A percentile compares a stretch with the other conserved stretches of the same genome.
phyloP scores from a whole-genome alignment of 2,797 vertebrate species.

The Echiichthys vipera region DNA sequence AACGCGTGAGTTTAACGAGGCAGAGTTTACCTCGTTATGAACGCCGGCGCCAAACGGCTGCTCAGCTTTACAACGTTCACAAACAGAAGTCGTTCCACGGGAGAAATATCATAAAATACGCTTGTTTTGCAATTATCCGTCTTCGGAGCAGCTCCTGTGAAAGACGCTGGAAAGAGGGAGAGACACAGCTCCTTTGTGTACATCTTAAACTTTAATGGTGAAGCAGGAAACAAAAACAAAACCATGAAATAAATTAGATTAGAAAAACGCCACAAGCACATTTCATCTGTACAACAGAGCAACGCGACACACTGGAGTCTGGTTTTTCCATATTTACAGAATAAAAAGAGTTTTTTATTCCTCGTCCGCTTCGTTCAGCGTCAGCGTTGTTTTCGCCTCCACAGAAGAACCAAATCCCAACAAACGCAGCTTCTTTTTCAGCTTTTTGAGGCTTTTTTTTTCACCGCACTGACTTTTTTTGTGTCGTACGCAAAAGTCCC shows the following conservation, averaged over 20 bases:
- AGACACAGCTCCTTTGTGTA: constrained; percentile 70
- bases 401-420: constrained; percentile 71
- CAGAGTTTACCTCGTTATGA: no score
- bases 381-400: constrained; percentile 71
- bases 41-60: no score
- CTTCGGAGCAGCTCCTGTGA: no score
- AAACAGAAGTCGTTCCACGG: neutral
- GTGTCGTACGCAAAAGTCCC: constrained; percentile 42
- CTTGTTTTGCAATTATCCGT: neutral
- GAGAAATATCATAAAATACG: neutral
- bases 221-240: constrained; percentile 76
- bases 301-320: constrained; percentile 82
- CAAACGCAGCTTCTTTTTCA: constrained; percentile 67
- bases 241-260: constrained; percentile 93
- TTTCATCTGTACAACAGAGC: constrained; percentile 90
- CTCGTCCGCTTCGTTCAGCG: constrained; percentile 85
- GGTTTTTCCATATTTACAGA: constrained; percentile 82
- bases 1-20: no score
- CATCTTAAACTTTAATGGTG: constrained; percentile 88
- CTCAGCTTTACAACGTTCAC: no score
- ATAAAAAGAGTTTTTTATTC: constrained; percentile 86
- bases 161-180: neutral
- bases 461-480: constrained; percentile 53
- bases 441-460: constrained; percentile 55
- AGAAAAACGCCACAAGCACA: constrained; percentile 90